These are phyloP conservation scores for Hylaeus volcanicus DNA, from an alignment of 1,140 invertebrate genomes.

Conservation along the genomic window DNA sequence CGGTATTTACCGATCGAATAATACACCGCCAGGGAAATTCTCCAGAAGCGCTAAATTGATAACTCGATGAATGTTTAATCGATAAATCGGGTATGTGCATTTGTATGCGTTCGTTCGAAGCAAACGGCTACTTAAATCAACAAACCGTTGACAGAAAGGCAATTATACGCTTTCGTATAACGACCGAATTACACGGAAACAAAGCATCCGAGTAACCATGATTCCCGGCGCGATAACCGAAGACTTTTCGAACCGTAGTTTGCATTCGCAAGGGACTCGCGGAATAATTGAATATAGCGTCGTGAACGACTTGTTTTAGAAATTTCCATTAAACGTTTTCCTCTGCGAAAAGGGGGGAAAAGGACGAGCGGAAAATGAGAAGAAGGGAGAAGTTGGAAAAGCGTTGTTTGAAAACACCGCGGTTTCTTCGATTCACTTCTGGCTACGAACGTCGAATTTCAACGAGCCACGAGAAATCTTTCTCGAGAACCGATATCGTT, in stretches of 20 bases:
- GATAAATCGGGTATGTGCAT: not conserved
- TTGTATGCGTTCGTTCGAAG: not conserved
- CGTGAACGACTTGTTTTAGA: not conserved
- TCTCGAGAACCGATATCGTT: not conserved
- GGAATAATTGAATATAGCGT: constrained; percentile 8
- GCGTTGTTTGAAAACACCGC: not conserved
- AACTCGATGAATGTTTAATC: not conserved
- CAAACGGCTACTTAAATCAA: constrained; percentile 8
- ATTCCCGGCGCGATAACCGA: not conserved
- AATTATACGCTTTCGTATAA: constrained; percentile 5
- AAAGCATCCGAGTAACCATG: not conserved
- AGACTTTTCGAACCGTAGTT: constrained; percentile 7
- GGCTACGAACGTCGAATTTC: constrained; percentile 1
- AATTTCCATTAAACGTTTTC: constrained; percentile 3
- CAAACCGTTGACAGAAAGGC: constrained; percentile 5
- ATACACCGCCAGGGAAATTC: no score
- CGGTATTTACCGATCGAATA: not conserved
- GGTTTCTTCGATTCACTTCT: not conserved
- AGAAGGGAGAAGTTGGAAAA: no score
- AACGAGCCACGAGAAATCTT: constrained; percentile 1
- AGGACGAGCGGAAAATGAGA: not conserved
- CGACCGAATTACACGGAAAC: constrained; percentile 7
- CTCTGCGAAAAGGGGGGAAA: not conserved
- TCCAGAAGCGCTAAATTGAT: no score
- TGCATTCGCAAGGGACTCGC: not conserved